Base-by-base conservation (phyloP, 2,797 vertebrate genomes). In the Euthynnus affinis region DNA sequence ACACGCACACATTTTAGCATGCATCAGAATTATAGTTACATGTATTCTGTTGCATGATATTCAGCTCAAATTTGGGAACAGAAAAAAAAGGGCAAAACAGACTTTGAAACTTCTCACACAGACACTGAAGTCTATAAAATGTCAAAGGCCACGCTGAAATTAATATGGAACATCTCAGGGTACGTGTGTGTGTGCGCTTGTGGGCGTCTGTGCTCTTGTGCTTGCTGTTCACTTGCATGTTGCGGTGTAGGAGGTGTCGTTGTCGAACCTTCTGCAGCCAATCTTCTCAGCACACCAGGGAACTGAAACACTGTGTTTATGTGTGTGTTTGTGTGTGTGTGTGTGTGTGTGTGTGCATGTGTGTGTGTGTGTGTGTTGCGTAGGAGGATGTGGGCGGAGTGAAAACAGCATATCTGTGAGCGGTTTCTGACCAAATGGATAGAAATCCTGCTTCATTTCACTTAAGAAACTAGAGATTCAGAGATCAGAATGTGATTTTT, bases 221-320 rank as follows among this genome's bases (percentile, higher is more conserved):
- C 83, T 80, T 8, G 64, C 88, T 91, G 91, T 82, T 93, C 89
- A 87, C 88, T 92, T 91, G 89, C 88, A 83, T 86, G 88, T 87
- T 83, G 87, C 46, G 25, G 86, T 89, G 93, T 94, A 71, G 93
- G 93, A 94, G 93, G 93, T 94, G 93, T 93, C 87, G 73, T 87
- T 88, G 86, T 88, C 79, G 76, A 92, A 88, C 88, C 88, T 93
- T 88, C 88, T 93, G 89, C 88, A 74, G 90, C 89, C 91, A 88
- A 82, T 89, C 89, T 83, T 90, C 84, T 81, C 82, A 56, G 79
- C 83, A 70, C 87, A 82, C 84, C 86, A 81, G 86, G 88, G 84
- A 87, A 55, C 82, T 65, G 55, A 80, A 80, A 76, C 44, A n/a
- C 74, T 62, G 63, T 61, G 56, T 37, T 44, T 73, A 69, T 55